Conservation (phyloP, 2,888 invertebrate genomes). For the Drosophila maculinotata region DNA sequence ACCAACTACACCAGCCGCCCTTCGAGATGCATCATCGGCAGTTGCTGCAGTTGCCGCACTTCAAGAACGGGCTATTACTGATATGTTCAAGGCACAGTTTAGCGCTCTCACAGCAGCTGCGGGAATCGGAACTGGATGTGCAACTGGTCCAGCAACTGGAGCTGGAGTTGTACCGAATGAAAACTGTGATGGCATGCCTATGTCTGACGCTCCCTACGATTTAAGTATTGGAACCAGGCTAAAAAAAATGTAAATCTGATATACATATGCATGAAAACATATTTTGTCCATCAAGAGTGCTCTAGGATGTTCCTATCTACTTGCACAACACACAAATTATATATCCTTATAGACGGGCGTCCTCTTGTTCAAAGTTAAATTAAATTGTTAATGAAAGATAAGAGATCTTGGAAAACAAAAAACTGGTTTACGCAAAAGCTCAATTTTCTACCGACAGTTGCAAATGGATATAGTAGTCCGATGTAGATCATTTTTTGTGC, state of each 20-base stretch:
- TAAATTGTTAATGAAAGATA: no score
- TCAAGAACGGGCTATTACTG: constrained; percentile 69
- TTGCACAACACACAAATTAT: no score
- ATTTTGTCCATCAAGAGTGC: no score
- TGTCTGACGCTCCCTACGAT: constrained; percentile 75
- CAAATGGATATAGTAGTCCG: no score
- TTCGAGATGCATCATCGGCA: constrained; percentile 32
- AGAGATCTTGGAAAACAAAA: no score
- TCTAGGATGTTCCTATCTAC: no score
- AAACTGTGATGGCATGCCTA: constrained; percentile 30
- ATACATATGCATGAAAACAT: no score
- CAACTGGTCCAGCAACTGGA: not conserved
- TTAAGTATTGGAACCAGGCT: constrained; percentile 73
- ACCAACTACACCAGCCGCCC: constrained; percentile 6
- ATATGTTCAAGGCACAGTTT: constrained; percentile 77
- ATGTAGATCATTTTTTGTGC: no score
- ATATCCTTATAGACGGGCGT: no score
- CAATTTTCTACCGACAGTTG: no score
- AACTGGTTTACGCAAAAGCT: no score
- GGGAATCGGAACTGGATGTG: constrained; percentile 27
- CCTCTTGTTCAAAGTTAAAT: no score
- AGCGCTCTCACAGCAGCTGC: constrained; percentile 63
- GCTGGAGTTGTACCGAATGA: constrained; percentile 5
- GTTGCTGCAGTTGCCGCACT: constrained; percentile 57
- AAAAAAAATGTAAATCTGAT: constrained; percentile 66